Conservation (phyloP, 2,113 vertebrate genomes). For the Origma solitaria region DNA sequence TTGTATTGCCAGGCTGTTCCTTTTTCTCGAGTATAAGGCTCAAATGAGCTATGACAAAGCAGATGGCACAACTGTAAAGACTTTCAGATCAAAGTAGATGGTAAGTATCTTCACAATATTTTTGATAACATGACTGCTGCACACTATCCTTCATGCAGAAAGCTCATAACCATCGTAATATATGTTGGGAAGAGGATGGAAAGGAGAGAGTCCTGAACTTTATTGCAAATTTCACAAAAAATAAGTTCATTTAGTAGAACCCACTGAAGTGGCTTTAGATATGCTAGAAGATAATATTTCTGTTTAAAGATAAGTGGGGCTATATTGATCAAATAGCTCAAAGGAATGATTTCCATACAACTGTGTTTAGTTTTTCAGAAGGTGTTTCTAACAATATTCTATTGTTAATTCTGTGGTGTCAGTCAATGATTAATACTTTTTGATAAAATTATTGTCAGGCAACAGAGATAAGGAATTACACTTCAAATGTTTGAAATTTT, state of each 20-base stretch:
- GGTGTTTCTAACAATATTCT: not conserved
- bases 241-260: not conserved
- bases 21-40: not conserved
- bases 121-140: not conserved
- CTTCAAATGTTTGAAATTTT: not conserved
- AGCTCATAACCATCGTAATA: not conserved
- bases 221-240: not conserved
- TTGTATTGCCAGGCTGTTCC: not conserved
- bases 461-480: not conserved
- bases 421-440: not conserved
- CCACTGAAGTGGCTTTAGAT: not conserved
- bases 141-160: not conserved
- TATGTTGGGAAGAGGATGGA: not conserved
- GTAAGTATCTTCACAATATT: not conserved
- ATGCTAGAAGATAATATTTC: not conserved
- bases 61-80: not conserved
- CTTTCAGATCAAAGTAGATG: not conserved
- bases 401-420: not conserved
- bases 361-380: not conserved
- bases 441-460: not conserved
- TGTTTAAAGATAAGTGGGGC: not conserved
- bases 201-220: not conserved
- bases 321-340: not conserved
- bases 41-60: not conserved
- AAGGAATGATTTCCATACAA: not conserved